Evolutionary conservation across 2,797 vertebrate species (phyloP).

Genomic region (Geotrypetes seraphini): DNA sequence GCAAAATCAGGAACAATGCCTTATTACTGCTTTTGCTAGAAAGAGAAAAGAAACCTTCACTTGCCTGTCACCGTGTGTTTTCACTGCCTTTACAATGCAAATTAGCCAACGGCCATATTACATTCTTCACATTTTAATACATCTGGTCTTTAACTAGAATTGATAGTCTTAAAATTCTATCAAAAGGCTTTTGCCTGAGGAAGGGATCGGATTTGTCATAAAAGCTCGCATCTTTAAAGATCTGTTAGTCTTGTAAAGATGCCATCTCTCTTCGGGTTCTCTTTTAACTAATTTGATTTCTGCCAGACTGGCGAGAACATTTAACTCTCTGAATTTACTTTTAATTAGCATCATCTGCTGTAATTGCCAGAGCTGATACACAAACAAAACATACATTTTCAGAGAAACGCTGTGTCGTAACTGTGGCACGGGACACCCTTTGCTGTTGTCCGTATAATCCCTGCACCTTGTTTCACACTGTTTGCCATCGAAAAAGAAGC

Average conservation of each 20-base stretch:
- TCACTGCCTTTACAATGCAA: constrained; percentile 31
- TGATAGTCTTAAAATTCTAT: too few species aligned
- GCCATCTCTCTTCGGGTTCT: too few species aligned
- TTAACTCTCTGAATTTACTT: constrained; percentile 36
- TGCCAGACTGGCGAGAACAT: constrained; percentile 27
- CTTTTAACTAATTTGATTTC: constrained; percentile 33
- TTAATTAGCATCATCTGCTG: constrained; percentile 36
- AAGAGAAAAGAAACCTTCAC: too few species aligned
- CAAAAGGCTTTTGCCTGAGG: too few species aligned
- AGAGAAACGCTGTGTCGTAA: constrained; percentile 22
- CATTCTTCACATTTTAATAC: constrained; percentile 27
- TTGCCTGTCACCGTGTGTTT: too few species aligned
- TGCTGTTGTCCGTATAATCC: too few species aligned
- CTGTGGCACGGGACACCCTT: constrained; percentile 19
- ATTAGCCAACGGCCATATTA: constrained; percentile 27
- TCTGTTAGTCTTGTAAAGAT: too few species aligned
- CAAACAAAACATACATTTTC: constrained; percentile 26
- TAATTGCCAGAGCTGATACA: constrained; percentile 34
- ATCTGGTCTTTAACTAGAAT: constrained; percentile 30
- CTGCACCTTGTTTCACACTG: too few species aligned
- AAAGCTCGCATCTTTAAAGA: too few species aligned
- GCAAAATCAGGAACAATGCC: too few species aligned
- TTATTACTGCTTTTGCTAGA: constrained; percentile 15
- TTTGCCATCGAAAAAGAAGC: too few species aligned
- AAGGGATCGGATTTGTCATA: too few species aligned